These are phyloP conservation scores for Orchesella cincta DNA, from an alignment of 1,140 invertebrate species.

Conservation along the genomic window DNA sequence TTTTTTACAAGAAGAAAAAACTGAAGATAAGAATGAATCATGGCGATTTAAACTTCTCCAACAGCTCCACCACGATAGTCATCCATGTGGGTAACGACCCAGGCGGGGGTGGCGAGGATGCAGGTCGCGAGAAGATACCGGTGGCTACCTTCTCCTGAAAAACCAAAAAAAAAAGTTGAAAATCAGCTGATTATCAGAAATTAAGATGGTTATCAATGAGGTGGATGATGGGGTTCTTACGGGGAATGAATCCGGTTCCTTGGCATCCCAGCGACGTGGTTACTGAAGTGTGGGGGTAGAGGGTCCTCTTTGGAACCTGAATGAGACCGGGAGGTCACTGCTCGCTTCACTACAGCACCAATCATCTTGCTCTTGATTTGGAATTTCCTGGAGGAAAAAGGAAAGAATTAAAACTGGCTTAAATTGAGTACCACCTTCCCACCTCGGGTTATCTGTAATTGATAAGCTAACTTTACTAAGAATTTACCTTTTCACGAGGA, in stretches of 20 bases:
- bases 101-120: constrained; percentile 44
- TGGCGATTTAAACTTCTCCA: background rate
- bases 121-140: constrained; percentile 32
- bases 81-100: constrained; percentile 41
- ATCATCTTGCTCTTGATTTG: too few species aligned
- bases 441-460: too few species aligned
- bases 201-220: background rate
- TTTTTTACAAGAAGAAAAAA: too few species aligned
- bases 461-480: too few species aligned
- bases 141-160: constrained; percentile 41
- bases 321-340: background rate
- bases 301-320: constrained; percentile 35
- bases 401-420: too few species aligned
- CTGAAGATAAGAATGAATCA: too few species aligned
- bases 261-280: constrained; percentile 41
- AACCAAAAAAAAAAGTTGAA: background rate
- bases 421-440: too few species aligned
- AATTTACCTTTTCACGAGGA: too few species aligned
- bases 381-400: too few species aligned
- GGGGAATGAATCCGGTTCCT: constrained; percentile 40
- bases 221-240: constrained; percentile 11
- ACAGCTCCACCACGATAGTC: constrained; percentile 29
- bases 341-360: background rate
- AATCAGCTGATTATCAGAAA: background rate
- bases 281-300: constrained; percentile 43